A percentile compares a stretch with the other conserved stretches of the same genome.
Conservation (phyloP, 1,140 invertebrate genomes). For the Lepidotrigona ventralis region DNA sequence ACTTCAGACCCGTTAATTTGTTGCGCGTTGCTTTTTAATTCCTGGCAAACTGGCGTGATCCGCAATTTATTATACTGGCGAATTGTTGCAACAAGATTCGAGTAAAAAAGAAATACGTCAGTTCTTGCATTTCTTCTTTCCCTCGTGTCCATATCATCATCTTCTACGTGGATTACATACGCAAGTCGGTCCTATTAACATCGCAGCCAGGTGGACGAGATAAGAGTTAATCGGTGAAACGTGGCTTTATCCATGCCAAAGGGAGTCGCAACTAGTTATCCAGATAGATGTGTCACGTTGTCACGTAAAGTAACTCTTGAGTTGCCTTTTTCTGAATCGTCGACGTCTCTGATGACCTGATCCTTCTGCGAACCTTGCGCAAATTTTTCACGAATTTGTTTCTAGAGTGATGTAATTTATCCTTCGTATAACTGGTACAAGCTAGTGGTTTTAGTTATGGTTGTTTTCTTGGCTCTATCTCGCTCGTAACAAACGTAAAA, state of each 20-base stretch:
- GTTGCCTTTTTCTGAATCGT: not conserved
- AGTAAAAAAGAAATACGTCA: not conserved
- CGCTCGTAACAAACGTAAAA: no score
- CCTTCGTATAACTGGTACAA: no score
- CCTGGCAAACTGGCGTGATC: not conserved
- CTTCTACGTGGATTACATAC: conserved; percentile 27
- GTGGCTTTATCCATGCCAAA: not conserved
- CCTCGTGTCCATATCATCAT: conserved; percentile 2
- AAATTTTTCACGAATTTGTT: not conserved
- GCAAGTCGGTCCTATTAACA: conserved; percentile 32
- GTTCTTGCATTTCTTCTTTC: not conserved
- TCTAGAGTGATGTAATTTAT: no score
- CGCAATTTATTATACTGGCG: conserved; percentile 4
- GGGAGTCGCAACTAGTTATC: conserved; percentile 8
- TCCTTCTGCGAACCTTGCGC: not conserved
- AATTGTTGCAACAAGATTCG: conserved; percentile 20
- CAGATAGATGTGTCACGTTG: not conserved
- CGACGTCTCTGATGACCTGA: not conserved
- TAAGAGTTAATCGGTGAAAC: conserved; percentile 38
- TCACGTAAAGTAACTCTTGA: not conserved
- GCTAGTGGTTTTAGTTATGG: no score
- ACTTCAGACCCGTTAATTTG: not conserved
- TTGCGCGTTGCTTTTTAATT: not conserved
- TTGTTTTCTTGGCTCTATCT: no score
- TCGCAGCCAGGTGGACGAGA: conserved; percentile 36